phyloP scores from a whole-genome alignment of 2,113 vertebrate species.

The Galeopterus variegatus region DNA sequence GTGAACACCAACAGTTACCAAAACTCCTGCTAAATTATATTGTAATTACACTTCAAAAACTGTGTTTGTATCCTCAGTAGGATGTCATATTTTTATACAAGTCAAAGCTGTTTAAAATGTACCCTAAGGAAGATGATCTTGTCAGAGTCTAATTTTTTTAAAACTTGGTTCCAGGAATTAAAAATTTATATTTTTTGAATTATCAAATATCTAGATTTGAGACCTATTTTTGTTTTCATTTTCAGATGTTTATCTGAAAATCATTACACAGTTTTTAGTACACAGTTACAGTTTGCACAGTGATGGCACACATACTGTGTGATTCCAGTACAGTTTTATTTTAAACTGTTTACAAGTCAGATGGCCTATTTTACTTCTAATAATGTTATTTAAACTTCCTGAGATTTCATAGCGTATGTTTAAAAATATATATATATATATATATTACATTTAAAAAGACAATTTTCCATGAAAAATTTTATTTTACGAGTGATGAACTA shows the following conservation, averaged over 20 bases:
- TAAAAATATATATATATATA: conserved; percentile 60
- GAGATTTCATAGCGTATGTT: conserved; percentile 58
- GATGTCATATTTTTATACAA: conserved; percentile 84
- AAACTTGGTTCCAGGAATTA: conserved; percentile 74
- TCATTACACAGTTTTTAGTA: not conserved
- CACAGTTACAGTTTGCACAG: conserved; percentile 34
- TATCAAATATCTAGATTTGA: conserved; percentile 41
- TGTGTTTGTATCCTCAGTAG: conserved; percentile 84
- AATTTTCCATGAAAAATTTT: conserved; percentile 68
- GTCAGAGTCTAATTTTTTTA: conserved; percentile 35
- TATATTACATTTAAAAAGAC: conserved; percentile 64
- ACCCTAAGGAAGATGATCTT: conserved; percentile 47
- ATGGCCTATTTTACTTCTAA: not conserved
- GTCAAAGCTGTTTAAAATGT: conserved; percentile 25
- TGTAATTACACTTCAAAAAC: conserved; percentile 90
- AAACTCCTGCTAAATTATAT: conserved; percentile 92
- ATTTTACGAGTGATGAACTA: conserved; percentile 62
- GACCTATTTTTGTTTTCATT: conserved; percentile 60
- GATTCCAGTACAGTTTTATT: conserved; percentile 14
- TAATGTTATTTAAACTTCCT: conserved; percentile 67
- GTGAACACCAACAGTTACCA: conserved; percentile 92
- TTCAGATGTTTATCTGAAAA: conserved; percentile 53
- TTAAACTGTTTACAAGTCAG: not conserved
- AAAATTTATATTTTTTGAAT: conserved; percentile 74
- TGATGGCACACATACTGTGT: not conserved